Conservation (phyloP, 2,113 vertebrate genomes). For the Dasyornis broadbenti region DNA sequence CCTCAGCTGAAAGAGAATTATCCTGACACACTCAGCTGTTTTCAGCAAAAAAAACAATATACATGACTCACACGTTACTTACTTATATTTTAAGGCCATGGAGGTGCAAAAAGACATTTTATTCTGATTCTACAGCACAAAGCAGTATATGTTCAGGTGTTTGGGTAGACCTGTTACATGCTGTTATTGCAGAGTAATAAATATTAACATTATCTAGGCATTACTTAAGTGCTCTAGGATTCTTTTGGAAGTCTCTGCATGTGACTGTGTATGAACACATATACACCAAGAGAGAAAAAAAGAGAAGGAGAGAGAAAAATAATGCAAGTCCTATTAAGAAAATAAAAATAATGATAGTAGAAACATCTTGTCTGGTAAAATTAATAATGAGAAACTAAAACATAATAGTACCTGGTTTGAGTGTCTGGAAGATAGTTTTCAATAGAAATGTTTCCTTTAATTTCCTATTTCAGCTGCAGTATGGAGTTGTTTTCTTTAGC, state of each 20-base stretch:
- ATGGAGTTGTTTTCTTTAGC: not conserved
- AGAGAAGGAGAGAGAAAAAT: not conserved
- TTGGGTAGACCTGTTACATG: not conserved
- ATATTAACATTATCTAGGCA: not conserved
- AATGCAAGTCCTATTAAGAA: not conserved
- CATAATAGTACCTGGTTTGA: not conserved
- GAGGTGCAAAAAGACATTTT: not conserved
- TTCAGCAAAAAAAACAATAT: not conserved
- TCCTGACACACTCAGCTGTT: not conserved
- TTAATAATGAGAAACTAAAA: not conserved
- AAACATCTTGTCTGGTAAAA: not conserved
- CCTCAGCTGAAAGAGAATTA: not conserved
- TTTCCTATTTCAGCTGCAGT: not conserved
- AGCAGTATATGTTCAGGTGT: not conserved
- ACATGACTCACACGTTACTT: not conserved
- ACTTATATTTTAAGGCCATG: not conserved
- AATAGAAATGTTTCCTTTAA: not conserved
- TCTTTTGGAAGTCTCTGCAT: not conserved
- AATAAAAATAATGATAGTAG: not conserved
- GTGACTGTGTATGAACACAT: rapidly evolving
- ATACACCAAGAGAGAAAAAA: not conserved
- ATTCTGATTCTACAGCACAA: not conserved
- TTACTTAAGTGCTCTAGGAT: not conserved
- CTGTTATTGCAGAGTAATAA: not conserved
- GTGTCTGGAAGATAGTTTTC: not conserved